Base-by-base conservation (phyloP, 2,797 vertebrate genomes). In the Enteromius fasciolatus region DNA sequence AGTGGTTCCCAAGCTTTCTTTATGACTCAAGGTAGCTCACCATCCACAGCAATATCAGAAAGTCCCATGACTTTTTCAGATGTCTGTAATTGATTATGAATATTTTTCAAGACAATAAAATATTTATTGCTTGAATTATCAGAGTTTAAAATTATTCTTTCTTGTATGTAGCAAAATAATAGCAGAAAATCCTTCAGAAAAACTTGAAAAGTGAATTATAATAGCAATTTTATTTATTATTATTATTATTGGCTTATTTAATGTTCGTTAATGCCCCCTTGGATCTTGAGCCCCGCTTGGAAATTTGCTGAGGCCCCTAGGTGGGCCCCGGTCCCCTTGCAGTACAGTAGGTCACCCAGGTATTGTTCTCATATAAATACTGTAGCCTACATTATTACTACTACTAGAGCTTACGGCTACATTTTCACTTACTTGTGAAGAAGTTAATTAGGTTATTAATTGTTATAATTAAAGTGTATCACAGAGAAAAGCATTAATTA, bases 381-480 rank as follows among this genome's bases (percentile, higher is more conserved):
- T 44, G 7, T n/a, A 41, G 11, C 41, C 41, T 44, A 23, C n/a
- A 46, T 15, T 3, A n/a, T 46, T 14, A 25, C 8, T 18, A 5
- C 18, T 69, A 12, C 20, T 41, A 69, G 54, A 28, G 52, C 36
- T 61, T 28, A 63, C 46, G 12, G 39, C 54, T 63, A 20, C 5
- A 2, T 72, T 63, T 44, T 15, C 17, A 36, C 2, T 46, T 31
- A 57, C 66, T 80, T n/a, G 1, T 46, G 14, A 59, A 80, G 2
- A 48, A 31, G 46, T 46, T 20, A 31, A 64, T 50, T 64, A 64
- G 41, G 33, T 6, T 33, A 25, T 12, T 46, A 61, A 41, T 11
- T 63, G 7, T 3, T 48, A 31, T 73, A 39, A 64, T 74, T 81
- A 52, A 73, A 50, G 46, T 48, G 76, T 15, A 15, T 46, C 48